phyloP scores from a whole-genome alignment of 2,888 invertebrate genomes.

The Drosophila rubida region DNA sequence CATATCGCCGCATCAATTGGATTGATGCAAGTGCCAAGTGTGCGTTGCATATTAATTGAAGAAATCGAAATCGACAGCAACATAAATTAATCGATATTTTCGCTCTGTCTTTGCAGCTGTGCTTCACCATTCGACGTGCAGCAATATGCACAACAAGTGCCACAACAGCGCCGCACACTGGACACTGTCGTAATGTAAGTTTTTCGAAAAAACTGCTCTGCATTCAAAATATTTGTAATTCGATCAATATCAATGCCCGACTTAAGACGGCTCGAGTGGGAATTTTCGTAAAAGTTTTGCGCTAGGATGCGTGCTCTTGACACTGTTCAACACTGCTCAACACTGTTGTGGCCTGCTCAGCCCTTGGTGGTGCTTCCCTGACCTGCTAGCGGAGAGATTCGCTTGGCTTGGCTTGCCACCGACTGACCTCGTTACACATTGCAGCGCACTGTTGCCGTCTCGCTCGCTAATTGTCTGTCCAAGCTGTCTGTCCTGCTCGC shows the following conservation, averaged over 20 bases:
- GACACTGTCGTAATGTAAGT: slow-evolving; percentile 32
- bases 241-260: too few species aligned
- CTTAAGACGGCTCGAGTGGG: too few species aligned
- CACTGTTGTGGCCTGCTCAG: background rate
- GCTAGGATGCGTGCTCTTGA: too few species aligned
- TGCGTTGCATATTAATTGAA: slow-evolving; percentile 63
- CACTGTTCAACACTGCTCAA: too few species aligned
- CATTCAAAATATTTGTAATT: too few species aligned
- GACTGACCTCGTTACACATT: slow-evolving; percentile 64
- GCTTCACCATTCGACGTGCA: slow-evolving; percentile 14
- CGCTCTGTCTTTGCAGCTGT: slow-evolving; percentile 22
- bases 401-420: background rate
- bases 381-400: slow-evolving; percentile 14
- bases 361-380: slow-evolving; percentile 22
- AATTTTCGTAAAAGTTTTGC: too few species aligned
- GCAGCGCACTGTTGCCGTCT: background rate
- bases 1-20: slow-evolving; percentile 70
- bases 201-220: too few species aligned
- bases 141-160: slow-evolving; percentile 42
- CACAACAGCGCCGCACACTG: slow-evolving; percentile 17
- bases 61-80: background rate
- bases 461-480: slow-evolving; percentile 1
- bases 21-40: slow-evolving; percentile 59
- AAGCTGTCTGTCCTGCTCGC: slow-evolving; percentile 15
- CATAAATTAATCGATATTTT: slow-evolving; percentile 28